A percentile compares a stretch with the other conserved stretches of the same genome.
Evolutionary conservation across 2,888 invertebrate genomes (phyloP).

Genomic region (Anorthoa munda): DNA sequence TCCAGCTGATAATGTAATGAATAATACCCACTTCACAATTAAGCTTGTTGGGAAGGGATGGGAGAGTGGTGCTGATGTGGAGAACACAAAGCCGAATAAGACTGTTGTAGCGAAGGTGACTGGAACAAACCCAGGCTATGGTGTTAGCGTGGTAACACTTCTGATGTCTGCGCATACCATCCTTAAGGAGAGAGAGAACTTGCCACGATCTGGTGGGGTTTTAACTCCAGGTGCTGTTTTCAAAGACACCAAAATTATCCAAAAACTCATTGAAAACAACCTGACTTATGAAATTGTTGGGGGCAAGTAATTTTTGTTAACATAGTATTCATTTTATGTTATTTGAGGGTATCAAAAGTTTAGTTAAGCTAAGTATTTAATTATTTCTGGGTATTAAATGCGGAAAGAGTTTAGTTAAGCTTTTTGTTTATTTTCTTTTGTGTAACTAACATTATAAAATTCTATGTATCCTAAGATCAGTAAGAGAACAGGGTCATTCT

Average conservation of each 20-base stretch:
- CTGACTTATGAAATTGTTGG: constrained; percentile 92
- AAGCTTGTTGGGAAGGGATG: constrained; percentile 95
- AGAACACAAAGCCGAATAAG: constrained; percentile 91
- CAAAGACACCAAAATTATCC: constrained; percentile 94
- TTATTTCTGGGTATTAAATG: not conserved
- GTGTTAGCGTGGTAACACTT: constrained; percentile 94
- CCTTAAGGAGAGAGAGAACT: constrained; percentile 93
- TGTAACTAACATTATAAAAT: constrained; percentile 4
- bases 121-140: constrained; percentile 95
- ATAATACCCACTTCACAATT: constrained; percentile 92
- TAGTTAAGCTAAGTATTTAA: not conserved
- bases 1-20: constrained; percentile 91
- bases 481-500: no score
- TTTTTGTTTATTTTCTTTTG: not conserved
- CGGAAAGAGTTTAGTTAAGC: no score
- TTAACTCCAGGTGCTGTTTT: constrained; percentile 96
- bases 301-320: constrained; percentile 35
- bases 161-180: constrained; percentile 94
- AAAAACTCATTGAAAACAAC: constrained; percentile 93
- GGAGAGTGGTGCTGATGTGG: constrained; percentile 90
- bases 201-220: constrained; percentile 96
- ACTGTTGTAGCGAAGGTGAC: constrained; percentile 91
- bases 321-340: not conserved
- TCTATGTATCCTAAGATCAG: no score
- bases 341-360: not conserved